Conservation (phyloP, 2,888 invertebrate genomes). For the Drosophila nr. perissopoda region DNA sequence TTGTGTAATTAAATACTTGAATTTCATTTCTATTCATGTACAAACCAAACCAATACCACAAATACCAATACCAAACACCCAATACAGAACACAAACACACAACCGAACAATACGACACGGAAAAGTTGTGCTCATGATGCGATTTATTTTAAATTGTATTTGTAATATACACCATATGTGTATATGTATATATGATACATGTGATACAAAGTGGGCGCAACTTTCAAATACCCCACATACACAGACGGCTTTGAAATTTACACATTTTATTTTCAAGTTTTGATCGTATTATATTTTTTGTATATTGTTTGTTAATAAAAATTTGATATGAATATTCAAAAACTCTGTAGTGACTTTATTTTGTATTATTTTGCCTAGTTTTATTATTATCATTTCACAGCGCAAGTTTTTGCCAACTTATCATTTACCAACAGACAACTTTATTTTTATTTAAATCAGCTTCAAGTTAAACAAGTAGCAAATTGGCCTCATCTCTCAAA, state of each 20-base stretch:
- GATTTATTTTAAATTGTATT: conserved; percentile 1
- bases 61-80: conserved; percentile 31
- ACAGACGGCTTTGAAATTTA: conserved; percentile 59
- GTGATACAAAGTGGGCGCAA: conserved; percentile 26
- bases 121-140: conserved; percentile 47
- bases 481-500: conserved; percentile 61
- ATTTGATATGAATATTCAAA: conserved; percentile 34
- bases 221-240: conserved; percentile 51
- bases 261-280: conserved; percentile 45
- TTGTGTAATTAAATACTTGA: conserved; percentile 85
- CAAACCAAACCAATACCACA: conserved; percentile 60
- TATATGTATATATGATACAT: neutral
- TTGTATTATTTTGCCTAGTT: conserved; percentile 21
- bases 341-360: conserved; percentile 14
- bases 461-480: conserved; percentile 41
- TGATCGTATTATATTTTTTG: conserved; percentile 17
- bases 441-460: neutral
- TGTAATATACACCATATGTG: neutral
- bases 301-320: conserved; percentile 37
- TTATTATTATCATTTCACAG: conserved; percentile 22
- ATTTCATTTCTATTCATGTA: conserved; percentile 82
- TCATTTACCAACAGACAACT: conserved; percentile 9
- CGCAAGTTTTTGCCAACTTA: conserved; percentile 3
- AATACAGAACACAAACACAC: conserved; percentile 21
- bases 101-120: conserved; percentile 42